Conservation (phyloP, 2,113 vertebrate genomes). For the Pantherophis guttatus region DNA sequence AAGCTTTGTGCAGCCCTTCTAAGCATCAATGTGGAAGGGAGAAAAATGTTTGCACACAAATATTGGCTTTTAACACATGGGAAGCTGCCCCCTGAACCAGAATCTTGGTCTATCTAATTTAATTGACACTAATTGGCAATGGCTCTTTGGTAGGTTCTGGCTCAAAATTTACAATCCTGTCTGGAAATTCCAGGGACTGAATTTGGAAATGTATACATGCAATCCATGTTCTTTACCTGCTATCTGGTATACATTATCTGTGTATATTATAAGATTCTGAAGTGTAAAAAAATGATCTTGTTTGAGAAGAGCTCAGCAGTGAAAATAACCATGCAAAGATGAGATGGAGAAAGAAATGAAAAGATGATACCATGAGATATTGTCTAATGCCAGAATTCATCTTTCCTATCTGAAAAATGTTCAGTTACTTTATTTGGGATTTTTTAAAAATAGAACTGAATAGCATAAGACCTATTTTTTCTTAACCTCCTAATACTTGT, state of each 20-base stretch:
- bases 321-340: not conserved
- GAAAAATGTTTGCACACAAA: not conserved
- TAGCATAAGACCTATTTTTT: conserved; percentile 36
- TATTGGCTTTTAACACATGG: not conserved
- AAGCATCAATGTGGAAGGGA: not conserved
- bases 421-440: not conserved
- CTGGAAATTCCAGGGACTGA: not conserved
- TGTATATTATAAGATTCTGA: not conserved
- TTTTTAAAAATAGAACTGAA: not conserved
- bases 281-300: not conserved
- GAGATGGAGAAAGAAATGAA: not conserved
- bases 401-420: not conserved
- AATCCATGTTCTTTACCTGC: not conserved
- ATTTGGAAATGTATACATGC: not conserved
- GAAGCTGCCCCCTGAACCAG: not conserved
- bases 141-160: not conserved
- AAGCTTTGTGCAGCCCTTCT: not conserved
- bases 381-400: not conserved
- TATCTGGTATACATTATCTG: not conserved
- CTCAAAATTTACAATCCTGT: not conserved
- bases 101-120: not conserved
- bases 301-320: not conserved
- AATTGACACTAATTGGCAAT: not conserved
- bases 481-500: conserved; percentile 47
- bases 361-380: not conserved